Evolutionary conservation across 2,113 vertebrate species (phyloP), one percentile per base, ranked within the genome.

Genomic region (Leucopternis melanops): DNA sequence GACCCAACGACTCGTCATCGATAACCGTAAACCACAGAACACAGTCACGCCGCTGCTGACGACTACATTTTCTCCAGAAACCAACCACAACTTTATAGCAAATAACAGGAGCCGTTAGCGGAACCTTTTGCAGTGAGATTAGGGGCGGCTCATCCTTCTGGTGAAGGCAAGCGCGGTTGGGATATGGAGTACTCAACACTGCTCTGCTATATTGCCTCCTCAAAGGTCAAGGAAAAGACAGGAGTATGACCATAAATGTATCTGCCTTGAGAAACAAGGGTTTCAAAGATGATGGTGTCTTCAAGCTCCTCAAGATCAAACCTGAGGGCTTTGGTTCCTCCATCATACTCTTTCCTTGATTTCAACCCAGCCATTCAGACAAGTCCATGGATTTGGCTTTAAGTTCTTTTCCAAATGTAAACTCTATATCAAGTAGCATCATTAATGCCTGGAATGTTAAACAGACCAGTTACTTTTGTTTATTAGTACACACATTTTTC

Each of bases 1-100:
- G 0, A 71, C 21, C 40, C 38, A 42, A 23, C 25, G 34, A 26
- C 44, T 13, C 0, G 0, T 14, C 29, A 21, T 3, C 1, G 0
- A 18, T 22, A 69, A n/a, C 25, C 1, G 0, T 25, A 10, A 29
- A 66, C 27, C 45, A 45, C 67, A 23, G 34, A 44, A 44, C 21
- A 25, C 10, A 11, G 23, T 9, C 19, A 26, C 4, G 0, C 15
- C 45, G 9, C 32, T 38, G 52, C 54, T 6, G 23, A 61, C 1
- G 8, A n/a, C 54, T 55, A 16, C 12, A 4, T 49, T 34, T 73
- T 26, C 38, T n/a, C 61, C 52, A 71, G 82, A 77, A 94, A 63
- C 11, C 26, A 71, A 44, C 32, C 15, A 12, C 27, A n/a, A 50
- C 38, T 50, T 40, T 31, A 61, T 1, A 67, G 27, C 36, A 73